phyloP scores from a whole-genome alignment of 2,113 vertebrate species.

The Anhinga anhinga region DNA sequence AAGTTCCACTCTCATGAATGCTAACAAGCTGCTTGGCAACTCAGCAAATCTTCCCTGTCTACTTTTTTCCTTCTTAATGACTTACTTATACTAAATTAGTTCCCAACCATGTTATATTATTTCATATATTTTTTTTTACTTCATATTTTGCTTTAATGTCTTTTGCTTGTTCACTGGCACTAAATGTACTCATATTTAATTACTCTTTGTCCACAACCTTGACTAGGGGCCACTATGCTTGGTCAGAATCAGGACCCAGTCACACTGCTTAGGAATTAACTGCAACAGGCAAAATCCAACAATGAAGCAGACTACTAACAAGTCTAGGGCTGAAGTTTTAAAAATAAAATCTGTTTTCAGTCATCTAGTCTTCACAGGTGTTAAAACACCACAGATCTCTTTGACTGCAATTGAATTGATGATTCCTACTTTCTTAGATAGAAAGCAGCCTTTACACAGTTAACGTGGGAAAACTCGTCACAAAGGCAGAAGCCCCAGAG shows the following conservation, averaged over 20 bases:
- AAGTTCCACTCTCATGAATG: conserved; percentile 47
- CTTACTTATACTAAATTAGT: not conserved
- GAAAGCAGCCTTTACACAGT: not conserved
- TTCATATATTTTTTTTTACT: not conserved
- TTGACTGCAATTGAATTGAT: not conserved
- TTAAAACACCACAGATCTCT: not conserved
- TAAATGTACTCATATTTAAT: not conserved
- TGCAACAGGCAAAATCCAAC: not conserved
- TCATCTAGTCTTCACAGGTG: not conserved
- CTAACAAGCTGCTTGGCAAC: conserved; percentile 20
- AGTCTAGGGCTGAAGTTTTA: not conserved
- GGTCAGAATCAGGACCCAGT: not conserved
- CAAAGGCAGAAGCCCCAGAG: not conserved
- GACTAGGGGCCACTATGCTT: not conserved
- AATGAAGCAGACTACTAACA: not conserved
- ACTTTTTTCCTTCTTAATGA: conserved; percentile 23
- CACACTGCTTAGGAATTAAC: not conserved
- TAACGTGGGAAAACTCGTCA: not conserved
- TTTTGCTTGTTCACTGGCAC: not conserved
- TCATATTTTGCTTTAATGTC: not conserved
- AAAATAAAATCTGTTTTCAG: not conserved
- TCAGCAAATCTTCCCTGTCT: not conserved
- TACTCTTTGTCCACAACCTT: not conserved
- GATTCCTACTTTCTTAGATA: not conserved
- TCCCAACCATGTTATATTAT: not conserved